Evolutionary conservation across 2,888 invertebrate species (phyloP).

Genomic region (Cactoblastis cactorum): DNA sequence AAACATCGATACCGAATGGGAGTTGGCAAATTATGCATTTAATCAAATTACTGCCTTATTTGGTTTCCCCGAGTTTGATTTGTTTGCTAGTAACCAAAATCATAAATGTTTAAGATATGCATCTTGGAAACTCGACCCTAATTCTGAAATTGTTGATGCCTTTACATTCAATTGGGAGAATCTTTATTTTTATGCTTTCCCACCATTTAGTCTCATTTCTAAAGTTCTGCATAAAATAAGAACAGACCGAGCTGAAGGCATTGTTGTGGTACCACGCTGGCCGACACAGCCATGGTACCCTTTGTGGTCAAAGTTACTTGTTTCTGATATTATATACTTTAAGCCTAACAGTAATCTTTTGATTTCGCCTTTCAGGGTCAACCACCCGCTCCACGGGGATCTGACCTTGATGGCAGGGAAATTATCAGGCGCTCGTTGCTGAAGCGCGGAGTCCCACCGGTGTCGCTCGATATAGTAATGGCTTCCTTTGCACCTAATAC

Average conservation of each 20-base stretch:
- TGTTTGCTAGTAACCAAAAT: conserved; percentile 18
- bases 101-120: conserved; percentile 19
- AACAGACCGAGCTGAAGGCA: conserved; percentile 21
- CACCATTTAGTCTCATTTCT: conserved; percentile 16
- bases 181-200: conserved; percentile 19
- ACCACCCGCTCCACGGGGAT: conserved; percentile 20
- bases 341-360: conserved; percentile 20
- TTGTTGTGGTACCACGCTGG: conserved; percentile 26
- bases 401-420: conserved; percentile 23
- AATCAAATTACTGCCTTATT: conserved; percentile 13
- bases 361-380: conserved; percentile 24
- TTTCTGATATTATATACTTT: conserved; percentile 20
- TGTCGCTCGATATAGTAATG: conserved; percentile 21
- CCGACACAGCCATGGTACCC: conserved; percentile 28
- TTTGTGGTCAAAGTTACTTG: conserved; percentile 14
- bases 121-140: conserved; percentile 22
- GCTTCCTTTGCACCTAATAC: conserved; percentile 22
- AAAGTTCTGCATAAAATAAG: conserved; percentile 18
- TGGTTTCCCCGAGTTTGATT: conserved; percentile 19
- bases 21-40: conserved; percentile 16
- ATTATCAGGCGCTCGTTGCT: conserved; percentile 26
- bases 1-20: conserved; percentile 20
- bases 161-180: conserved; percentile 19
- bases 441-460: conserved; percentile 14
- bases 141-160: conserved; percentile 19